A percentile compares a stretch with the other conserved stretches of the same genome.
Conservation (phyloP, 2,888 invertebrate genomes). For the Ashinkailepas kermadecensis region DNA sequence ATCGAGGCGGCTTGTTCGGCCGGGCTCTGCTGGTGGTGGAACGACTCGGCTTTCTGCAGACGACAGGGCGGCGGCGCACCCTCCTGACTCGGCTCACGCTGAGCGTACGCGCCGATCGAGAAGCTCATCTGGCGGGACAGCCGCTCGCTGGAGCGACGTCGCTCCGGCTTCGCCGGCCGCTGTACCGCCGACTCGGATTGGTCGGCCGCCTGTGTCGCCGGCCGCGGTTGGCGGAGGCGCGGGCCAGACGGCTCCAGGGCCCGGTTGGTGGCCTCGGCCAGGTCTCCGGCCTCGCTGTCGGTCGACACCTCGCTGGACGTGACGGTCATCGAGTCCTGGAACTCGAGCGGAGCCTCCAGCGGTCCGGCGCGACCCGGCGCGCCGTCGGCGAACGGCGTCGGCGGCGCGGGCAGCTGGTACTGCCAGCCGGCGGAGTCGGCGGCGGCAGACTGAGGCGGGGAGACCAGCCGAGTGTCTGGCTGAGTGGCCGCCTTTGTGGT, state of each 20-base stretch:
- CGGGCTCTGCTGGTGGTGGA: neutral
- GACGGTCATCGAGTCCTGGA: conserved; percentile 12
- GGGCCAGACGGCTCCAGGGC: neutral
- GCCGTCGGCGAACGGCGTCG: conserved; percentile 50
- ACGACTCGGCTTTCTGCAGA: conserved; percentile 3
- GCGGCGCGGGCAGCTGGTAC: conserved; percentile 54
- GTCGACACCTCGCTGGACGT: neutral
- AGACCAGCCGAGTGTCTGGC: no score
- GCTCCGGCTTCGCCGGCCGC: conserved; percentile 5
- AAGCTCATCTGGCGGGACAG: neutral
- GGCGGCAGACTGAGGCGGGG: neutral
- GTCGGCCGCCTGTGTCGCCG: neutral
- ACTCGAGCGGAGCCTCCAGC: conserved; percentile 21
- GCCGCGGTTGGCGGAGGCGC: neutral
- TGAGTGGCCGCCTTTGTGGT: no score
- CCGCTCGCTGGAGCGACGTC: neutral
- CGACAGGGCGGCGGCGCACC: neutral
- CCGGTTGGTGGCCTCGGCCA: conserved; percentile 13
- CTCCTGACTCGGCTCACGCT: neutral
- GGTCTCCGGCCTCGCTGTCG: conserved; percentile 10
- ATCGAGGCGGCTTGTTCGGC: neutral
- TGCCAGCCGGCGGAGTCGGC: conserved; percentile 43
- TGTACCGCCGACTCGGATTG: no score
- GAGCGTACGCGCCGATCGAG: conserved; percentile 5
- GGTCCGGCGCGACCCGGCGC: conserved; percentile 13